phyloP scores from a whole-genome alignment of 2,113 vertebrate genomes.

The Bothrops jararaca region DNA sequence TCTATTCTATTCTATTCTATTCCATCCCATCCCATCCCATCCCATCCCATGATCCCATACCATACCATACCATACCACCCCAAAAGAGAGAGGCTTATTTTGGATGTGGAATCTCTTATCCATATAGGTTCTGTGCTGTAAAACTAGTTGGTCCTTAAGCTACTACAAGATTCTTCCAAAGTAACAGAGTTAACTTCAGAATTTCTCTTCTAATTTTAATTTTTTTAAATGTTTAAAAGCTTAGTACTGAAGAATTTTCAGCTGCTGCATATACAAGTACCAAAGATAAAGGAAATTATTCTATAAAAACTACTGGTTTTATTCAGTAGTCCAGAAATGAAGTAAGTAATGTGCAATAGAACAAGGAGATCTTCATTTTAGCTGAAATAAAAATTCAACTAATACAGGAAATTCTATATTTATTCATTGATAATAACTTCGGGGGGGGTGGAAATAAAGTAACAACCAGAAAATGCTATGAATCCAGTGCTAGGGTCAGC shows the following conservation, averaged over 20 bases:
- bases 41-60: fast-evolving
- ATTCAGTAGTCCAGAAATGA: not conserved
- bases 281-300: not conserved
- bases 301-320: not conserved
- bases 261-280: not conserved
- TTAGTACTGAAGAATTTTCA: not conserved
- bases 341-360: not conserved
- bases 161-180: not conserved
- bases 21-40: fast-evolving
- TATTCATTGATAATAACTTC: not conserved
- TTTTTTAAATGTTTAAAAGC: not conserved
- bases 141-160: not conserved
- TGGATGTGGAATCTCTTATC: not conserved
- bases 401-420: not conserved
- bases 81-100: not conserved
- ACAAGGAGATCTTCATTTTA: not conserved
- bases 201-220: not conserved
- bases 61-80: not conserved
- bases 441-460: not conserved
- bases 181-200: not conserved
- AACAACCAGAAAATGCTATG: slow-evolving; percentile 8
- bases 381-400: not conserved
- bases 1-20: not conserved
- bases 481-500: not conserved
- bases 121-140: not conserved